These are phyloP conservation scores for Eudasyphora cyanicolor DNA, from an alignment of 2,888 invertebrate genomes.

Conservation along the genomic window DNA sequence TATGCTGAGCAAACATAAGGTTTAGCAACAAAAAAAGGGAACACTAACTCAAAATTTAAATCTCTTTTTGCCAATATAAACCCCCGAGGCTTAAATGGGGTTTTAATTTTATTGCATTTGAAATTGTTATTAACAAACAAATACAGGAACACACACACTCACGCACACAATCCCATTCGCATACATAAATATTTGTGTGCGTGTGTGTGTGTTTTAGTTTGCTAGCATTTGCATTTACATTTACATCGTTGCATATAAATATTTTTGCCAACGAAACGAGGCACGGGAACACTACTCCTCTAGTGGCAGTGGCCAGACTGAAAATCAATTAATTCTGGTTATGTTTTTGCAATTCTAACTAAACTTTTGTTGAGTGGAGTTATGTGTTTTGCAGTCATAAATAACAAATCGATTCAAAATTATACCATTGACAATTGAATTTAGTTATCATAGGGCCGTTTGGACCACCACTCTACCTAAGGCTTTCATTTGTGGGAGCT, in stretches of 20 bases:
- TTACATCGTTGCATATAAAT: not conserved
- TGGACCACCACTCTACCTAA: not conserved
- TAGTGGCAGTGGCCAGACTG: conserved; percentile 38
- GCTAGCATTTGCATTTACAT: not conserved
- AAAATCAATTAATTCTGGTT: conserved; percentile 31
- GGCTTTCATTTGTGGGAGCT: not conserved
- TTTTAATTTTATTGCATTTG: conserved; percentile 56
- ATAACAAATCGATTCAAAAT: conserved; percentile 60
- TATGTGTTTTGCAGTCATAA: conserved; percentile 43
- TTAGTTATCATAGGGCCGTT: conserved; percentile 49
- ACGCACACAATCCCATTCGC: not conserved
- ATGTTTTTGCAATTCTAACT: conserved; percentile 9
- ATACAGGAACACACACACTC: not conserved
- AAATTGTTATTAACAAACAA: conserved; percentile 41
- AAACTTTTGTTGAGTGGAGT: conserved; percentile 30
- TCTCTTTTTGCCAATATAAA: conserved; percentile 19
- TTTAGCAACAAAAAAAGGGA: not conserved
- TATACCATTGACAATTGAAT: conserved; percentile 65
- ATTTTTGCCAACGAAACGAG: not conserved
- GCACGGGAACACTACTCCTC: not conserved
- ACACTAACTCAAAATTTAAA: conserved; percentile 26
- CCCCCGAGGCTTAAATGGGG: conserved; percentile 43
- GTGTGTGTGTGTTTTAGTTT: not conserved
- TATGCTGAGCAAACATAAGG: not conserved
- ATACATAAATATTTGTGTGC: not conserved